Evolutionary conservation across 2,113 vertebrate species (phyloP), one percentile per base, ranked within the genome.

Genomic region (Zosterops japonicus): DNA sequence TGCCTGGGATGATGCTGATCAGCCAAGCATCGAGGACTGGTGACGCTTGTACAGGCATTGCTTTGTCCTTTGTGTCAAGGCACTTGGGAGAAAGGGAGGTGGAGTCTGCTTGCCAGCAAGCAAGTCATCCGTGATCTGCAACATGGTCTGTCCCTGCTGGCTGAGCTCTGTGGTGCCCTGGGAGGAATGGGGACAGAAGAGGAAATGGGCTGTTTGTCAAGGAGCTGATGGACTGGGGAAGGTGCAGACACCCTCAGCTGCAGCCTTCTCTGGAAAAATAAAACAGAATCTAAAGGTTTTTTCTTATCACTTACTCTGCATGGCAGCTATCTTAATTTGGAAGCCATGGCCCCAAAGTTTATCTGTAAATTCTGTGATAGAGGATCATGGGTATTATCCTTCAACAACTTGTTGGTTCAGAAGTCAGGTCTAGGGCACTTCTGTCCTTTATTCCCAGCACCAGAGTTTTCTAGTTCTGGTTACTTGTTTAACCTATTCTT

Each of bases 21-120:
- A 4, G 94, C 53, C 72, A 44, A 52, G 85, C 72, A 81, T 61
- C 86, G 36, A 67, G 76, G 79, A 42, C 57, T 8, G 11, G 72
- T 89, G 95, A 70, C 0, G 4, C 44, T 80, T 64, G 53, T 57
- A 93, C 67, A 95, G 83, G 63, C 65, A 0, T 35, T 85, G 83
- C 91, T 96, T 96, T 97, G 94, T 94, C 56, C 82, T 77, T 71
- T 87, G 64, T 94, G n/a, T 77, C 47, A 31, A 70, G 80, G 36
- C 65, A 36, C 65, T 84, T 24, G 61, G 56, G 36, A 36, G 71
- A 75, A 79, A 68, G 59, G 65, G 68, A 86, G 31, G 79, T 92
- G 33, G 27, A 55, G 33, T 63, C 71, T 69, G 60, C 71, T 41
- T 83, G 63, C 78, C 65, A 77, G 41, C 23, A 90, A 74, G 24